Evolutionary conservation across 2,113 vertebrate species (phyloP).

Genomic region (Acanthisitta chloris): DNA sequence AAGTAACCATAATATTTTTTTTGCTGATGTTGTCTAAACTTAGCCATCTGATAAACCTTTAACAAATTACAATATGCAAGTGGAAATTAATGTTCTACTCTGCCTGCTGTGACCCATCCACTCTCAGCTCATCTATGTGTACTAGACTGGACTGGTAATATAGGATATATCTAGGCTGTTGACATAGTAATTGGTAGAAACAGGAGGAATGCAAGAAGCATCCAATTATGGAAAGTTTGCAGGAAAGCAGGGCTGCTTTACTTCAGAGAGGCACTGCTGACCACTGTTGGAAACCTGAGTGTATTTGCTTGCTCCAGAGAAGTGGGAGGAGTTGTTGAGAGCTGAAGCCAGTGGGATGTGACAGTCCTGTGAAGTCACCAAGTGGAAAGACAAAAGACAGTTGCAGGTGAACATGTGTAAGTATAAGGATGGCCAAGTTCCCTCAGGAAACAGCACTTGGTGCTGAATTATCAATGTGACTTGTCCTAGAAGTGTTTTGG

Average conservation of each 20-base stretch:
- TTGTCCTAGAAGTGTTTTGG: neutral
- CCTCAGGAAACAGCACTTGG: too few relatives aligned
- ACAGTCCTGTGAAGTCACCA: neutral
- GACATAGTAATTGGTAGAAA: neutral
- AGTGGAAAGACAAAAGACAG: neutral
- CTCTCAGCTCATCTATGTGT: neutral
- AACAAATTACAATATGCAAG: neutral
- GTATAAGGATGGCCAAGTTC: neutral
- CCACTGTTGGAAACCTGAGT: neutral
- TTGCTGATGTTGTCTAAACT: neutral
- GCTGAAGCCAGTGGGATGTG: neutral
- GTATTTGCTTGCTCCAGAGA: neutral
- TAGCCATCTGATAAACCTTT: neutral
- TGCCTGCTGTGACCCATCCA: neutral
- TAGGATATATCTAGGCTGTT: neutral
- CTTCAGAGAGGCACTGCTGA: neutral
- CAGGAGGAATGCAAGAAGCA: neutral
- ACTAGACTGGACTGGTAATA: neutral
- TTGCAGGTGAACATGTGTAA: neutral
- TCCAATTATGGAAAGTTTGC: neutral
- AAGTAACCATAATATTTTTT: neutral
- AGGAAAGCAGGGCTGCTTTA: neutral
- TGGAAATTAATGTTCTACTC: neutral
- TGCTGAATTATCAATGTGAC: neutral
- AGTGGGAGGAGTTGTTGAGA: neutral